Percentiles rank a stretch among this genome's conserved stretches.
Conservation (phyloP, 2,113 vertebrate species). For the Trichomycterus rosablanca region DNA sequence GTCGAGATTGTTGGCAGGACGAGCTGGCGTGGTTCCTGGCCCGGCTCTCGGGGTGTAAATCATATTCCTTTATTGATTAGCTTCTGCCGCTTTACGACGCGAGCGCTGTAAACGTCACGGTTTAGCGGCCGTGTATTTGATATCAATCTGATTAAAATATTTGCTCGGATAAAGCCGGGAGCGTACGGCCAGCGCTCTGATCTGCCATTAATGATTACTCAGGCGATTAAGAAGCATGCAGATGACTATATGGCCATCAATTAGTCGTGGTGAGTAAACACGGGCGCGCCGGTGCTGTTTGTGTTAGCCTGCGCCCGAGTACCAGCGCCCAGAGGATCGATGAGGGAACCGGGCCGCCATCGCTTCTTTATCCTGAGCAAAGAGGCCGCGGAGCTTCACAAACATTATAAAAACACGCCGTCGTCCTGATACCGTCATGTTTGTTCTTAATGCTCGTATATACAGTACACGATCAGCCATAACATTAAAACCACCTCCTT, state of each 20-base stretch:
- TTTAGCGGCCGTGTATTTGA: conserved; percentile 74
- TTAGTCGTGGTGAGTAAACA: conserved; percentile 56
- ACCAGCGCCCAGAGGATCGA: conserved; percentile 19
- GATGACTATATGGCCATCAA: conserved; percentile 63
- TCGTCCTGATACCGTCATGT: background rate
- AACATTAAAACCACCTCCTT: too few relatives aligned
- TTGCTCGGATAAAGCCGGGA: conserved; percentile 65
- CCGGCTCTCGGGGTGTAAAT: conserved; percentile 67
- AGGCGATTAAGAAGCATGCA: conserved; percentile 64
- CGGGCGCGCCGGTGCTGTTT: conserved; percentile 19
- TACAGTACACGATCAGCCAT: too few relatives aligned
- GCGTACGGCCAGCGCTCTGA: conserved; percentile 55
- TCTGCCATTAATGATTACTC: conserved; percentile 61
- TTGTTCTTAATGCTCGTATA: too few relatives aligned
- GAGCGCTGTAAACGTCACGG: conserved; percentile 73
- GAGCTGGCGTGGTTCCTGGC: conserved; percentile 47
- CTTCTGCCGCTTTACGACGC: conserved; percentile 70
- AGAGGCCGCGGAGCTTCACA: conserved; percentile 25
- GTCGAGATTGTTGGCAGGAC: conserved; percentile 49
- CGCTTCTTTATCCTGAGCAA: conserved; percentile 28
- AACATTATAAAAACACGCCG: conserved; percentile 13
- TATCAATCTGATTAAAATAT: conserved; percentile 78
- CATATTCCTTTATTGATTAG: conserved; percentile 69
- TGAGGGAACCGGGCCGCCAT: conserved; percentile 3
- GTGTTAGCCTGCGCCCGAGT: background rate